These are phyloP conservation scores for Troides oblongomaculatus DNA, from an alignment of 2,888 invertebrate species.

Conservation along the genomic window DNA sequence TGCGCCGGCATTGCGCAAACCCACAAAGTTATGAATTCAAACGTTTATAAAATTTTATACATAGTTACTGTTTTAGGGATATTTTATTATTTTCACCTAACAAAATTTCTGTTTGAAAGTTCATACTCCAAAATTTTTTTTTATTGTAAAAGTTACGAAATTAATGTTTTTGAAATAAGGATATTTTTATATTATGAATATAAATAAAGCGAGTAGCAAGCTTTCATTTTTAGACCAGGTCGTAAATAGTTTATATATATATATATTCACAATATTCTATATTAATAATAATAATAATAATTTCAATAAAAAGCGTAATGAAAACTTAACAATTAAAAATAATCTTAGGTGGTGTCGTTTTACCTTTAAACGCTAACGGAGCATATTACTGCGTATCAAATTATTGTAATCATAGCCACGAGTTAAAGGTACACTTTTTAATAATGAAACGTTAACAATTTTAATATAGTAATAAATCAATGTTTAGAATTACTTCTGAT, in stretches of 20 bases:
- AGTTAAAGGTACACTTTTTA: not conserved
- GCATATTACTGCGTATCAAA: slow-evolving; percentile 36
- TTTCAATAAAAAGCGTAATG: not conserved
- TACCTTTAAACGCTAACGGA: slow-evolving; percentile 34
- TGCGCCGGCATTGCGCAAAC: slow-evolving; percentile 73
- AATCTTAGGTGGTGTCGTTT: slow-evolving; percentile 34
- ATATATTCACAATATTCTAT: not conserved
- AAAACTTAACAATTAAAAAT: not conserved
- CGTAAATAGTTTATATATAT: not conserved
- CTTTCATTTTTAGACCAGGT: not conserved
- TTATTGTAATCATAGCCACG: slow-evolving; percentile 6
- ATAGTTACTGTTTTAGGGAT: not conserved
- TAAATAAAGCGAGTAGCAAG: too few species aligned
- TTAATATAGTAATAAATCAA: not conserved
- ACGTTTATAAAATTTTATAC: not conserved
- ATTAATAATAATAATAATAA: not conserved
- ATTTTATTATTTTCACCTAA: not conserved
- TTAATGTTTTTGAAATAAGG: too few species aligned
- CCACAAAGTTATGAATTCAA: slow-evolving; percentile 40
- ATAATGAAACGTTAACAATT: not conserved
- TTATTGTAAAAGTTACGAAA: too few species aligned
- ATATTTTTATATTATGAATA: too few species aligned
- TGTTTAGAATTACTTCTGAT: not conserved
- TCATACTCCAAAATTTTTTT: too few species aligned
- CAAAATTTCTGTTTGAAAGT: not conserved